Evolutionary conservation across 1,140 invertebrate species (phyloP).

Genomic region (Scaptomyza montana): DNA sequence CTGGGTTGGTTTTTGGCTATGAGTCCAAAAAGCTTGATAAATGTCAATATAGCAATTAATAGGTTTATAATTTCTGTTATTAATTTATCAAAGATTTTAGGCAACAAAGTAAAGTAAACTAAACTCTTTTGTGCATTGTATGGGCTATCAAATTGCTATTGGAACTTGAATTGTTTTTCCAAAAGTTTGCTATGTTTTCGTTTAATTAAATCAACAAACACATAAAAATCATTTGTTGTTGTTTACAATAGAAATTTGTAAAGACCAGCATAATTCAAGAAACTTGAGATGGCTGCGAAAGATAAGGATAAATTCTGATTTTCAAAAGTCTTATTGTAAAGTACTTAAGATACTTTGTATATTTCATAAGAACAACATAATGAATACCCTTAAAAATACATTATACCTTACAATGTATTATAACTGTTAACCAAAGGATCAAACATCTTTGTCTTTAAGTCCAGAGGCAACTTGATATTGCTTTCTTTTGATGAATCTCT

Average conservation of each 20-base stretch:
- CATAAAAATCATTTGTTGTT: neutral
- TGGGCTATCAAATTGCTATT: neutral
- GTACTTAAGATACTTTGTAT: too few relatives aligned
- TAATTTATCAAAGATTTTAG: neutral
- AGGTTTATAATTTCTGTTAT: neutral
- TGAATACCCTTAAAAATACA: too few relatives aligned
- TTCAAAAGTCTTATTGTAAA: too few relatives aligned
- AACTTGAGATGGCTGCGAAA: neutral
- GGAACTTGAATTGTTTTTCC: neutral
- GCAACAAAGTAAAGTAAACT: neutral
- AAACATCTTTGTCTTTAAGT: neutral
- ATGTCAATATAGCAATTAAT: too few relatives aligned
- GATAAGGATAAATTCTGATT: too few relatives aligned
- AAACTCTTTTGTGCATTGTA: neutral
- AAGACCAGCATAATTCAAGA: neutral
- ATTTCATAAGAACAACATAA: too few relatives aligned
- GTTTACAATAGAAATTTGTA: neutral
- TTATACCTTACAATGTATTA: too few relatives aligned
- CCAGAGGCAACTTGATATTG: neutral
- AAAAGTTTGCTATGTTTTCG: neutral
- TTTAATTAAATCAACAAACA: constrained; percentile 1
- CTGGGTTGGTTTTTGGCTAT: neutral
- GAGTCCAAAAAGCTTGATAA: too few relatives aligned
- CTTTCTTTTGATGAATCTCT: neutral
- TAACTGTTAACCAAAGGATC: neutral